Base-by-base conservation (phyloP, 2,888 invertebrate genomes). In the Stictocephala bisonia region DNA sequence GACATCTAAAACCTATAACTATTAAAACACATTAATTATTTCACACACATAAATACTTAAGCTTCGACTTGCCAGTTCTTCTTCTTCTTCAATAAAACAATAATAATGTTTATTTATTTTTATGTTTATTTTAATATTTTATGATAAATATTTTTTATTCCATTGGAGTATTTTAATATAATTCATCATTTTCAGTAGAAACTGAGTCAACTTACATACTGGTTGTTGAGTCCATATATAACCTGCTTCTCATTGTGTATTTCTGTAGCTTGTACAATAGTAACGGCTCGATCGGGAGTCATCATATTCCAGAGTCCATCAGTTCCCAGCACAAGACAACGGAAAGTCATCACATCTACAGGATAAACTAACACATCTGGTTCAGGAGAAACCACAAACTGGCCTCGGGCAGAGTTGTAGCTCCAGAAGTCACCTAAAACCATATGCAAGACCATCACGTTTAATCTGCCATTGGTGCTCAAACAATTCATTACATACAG, bases 301-400 rank as follows among this genome's bases (percentile, higher is more conserved):
- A 99, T 86, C 90, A 99, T 96, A 85, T 99, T 99, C 93, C 96
- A 99, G 35, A 99, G 86, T 0, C 99, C 99, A 84, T 99, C 99
- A 0, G 97, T 97, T 70, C 97, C 98, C 81, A 99, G 93, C 78
- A 99, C 93, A 48, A 99, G 86, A 86, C 97, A 99, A 79, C 93
- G 84, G 76, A 86, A 86, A 26, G 86, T 81, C 50, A 82, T 82
- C 13, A 94, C 89, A 84, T 96, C 93, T 79, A 96, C 92, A 76
- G 90, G 88, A 75, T 94, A 86, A 1, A 97, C 96, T 74, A 90
- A 90, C 11, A 97, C 95, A 86, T 99, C 99, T 0, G 99, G 99
- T 84, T 96, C 96, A 0, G 99, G 99, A 29, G 97, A 97, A n/a
- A 99, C 98, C 18, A 97, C 93, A 85, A 96, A 99, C 83, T 94